Conservation (phyloP, 2,113 vertebrate species). For the Coracopsis vasa region DNA sequence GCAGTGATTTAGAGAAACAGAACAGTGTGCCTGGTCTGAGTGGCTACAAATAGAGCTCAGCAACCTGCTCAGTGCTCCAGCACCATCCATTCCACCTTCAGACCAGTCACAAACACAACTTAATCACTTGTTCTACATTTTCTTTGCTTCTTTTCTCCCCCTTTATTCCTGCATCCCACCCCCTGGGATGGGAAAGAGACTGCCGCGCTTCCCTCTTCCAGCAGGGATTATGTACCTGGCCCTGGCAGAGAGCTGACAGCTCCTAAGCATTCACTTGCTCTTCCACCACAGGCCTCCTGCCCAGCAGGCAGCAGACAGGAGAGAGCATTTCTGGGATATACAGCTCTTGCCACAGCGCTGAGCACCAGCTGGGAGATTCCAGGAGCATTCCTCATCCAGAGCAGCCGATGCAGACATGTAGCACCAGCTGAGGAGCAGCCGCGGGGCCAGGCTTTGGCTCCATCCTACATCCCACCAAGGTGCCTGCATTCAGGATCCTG, state of each 20-base stretch:
- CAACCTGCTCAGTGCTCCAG: background rate
- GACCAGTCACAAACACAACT: background rate
- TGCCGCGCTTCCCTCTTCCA: background rate
- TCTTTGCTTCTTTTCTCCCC: background rate
- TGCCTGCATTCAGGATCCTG: background rate
- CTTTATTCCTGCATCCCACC: background rate
- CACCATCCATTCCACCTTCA: background rate
- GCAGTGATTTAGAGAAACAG: background rate
- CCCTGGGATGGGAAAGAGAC: background rate
- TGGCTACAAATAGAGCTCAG: background rate
- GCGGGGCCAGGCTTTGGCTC: accelerated
- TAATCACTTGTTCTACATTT: background rate
- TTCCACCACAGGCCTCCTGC: background rate
- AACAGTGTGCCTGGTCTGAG: background rate
- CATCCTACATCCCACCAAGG: background rate
- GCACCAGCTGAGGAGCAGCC: background rate
- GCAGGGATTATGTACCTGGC: background rate
- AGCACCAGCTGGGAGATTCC: background rate
- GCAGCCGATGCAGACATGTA: accelerated
- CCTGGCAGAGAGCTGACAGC: background rate
- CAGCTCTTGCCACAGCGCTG: background rate
- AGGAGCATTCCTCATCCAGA: background rate
- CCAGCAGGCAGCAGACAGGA: background rate
- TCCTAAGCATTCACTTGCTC: background rate
- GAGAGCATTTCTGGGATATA: background rate